Base-by-base conservation (phyloP, 2,797 vertebrate genomes). In the Danio tinwini region DNA sequence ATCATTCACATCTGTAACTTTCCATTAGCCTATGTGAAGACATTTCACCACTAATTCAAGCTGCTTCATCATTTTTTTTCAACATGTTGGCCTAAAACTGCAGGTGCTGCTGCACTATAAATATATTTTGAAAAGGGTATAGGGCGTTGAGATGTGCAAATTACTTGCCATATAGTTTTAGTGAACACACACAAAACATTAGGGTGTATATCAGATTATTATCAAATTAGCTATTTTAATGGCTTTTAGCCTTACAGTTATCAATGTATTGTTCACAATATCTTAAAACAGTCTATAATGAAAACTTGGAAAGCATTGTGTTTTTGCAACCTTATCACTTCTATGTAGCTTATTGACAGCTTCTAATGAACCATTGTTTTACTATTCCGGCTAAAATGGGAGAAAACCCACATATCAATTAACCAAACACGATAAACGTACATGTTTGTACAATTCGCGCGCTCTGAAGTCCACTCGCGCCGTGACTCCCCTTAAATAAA, bases 361-460 rank as follows among this genome's bases (percentile, higher is more conserved):
- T 37, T 49, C 45, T 67, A 78, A 71, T 47, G 21, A 64, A 44
- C 52, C 50, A 65, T 64, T 76, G 67, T 64, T 58, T 17, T 21
- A 42, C 39, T 42, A 40, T 58, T 71, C 58, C 67, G 12, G 56
- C 42, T 42, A 12, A 62, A 62, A 39, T 13, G 8, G 49, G 17
- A 45, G 49, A 29, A 29, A 29, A 52, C 12, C 19, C 21, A 11
- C 9, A 16, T 21, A 11, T 37, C 5, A 74, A 58, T 65, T 64
- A 50, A 49, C 16, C 17, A n/a, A 42, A 50, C 59, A 45, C 50
- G 37, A 65, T n/a, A 12, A 19, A 6, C 9, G 37, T 40, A 62
- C 16, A 39, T 52, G 68, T 59, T 64, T 59, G 42, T 17, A 42
- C 14, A 67, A 0, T 13, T 53, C 9, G 45, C 42, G 29, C 62